These are phyloP conservation scores for Melanitta fusca DNA, from an alignment of 2,797 vertebrate genomes.

Conservation along the genomic window DNA sequence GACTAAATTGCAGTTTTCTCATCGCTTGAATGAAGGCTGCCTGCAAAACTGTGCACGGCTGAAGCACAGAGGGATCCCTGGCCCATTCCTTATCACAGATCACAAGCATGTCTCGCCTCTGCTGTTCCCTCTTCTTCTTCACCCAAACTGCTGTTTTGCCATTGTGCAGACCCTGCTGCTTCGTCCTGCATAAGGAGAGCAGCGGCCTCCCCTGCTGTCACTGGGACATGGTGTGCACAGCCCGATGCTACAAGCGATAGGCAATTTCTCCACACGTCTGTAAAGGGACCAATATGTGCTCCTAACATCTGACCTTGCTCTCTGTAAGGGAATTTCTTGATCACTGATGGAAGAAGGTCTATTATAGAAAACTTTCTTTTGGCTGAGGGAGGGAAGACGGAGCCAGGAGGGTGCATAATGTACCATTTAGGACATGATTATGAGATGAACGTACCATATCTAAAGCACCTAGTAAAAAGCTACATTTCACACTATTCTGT, in stretches of 20 bases:
- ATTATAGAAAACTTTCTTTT: neutral
- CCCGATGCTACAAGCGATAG: accelerated
- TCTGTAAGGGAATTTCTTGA: neutral
- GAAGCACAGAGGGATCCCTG: conserved; percentile 1
- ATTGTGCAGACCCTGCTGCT: neutral
- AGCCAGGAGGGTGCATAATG: neutral
- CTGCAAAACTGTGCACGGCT: neutral
- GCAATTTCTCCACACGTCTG: neutral
- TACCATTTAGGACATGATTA: conserved; percentile 3
- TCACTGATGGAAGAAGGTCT: neutral
- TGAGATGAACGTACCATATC: conserved; percentile 10
- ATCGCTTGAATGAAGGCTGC: neutral
- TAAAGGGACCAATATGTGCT: neutral
- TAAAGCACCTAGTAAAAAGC: conserved; percentile 30
- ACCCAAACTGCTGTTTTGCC: neutral
- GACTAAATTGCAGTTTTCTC: conserved; percentile 48
- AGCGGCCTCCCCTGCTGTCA: neutral
- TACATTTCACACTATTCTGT: conserved; percentile 38
- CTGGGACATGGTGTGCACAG: accelerated
- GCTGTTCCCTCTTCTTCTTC: neutral
- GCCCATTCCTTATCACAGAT: neutral
- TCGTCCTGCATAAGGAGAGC: accelerated
- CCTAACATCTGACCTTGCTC: neutral
- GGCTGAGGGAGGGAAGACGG: neutral
- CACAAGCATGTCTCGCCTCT: neutral